These are phyloP conservation scores for Harpagifer antarcticus DNA, from an alignment of 2,797 vertebrate genomes.

Conservation along the genomic window DNA sequence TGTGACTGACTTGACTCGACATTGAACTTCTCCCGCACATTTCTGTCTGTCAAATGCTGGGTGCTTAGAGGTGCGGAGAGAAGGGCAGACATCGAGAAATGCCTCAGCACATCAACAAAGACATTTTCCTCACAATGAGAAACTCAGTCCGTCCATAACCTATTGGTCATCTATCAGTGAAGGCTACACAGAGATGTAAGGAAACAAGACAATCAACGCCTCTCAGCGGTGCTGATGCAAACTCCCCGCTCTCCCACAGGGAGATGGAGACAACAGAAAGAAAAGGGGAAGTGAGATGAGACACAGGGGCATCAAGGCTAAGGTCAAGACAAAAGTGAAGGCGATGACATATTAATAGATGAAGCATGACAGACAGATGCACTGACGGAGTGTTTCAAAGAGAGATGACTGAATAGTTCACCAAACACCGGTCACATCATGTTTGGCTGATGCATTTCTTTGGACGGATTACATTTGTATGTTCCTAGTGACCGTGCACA, in stretches of 20 bases:
- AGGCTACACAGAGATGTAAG: slow-evolving; percentile 23
- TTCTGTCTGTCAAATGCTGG: slow-evolving; percentile 23
- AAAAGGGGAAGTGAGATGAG: slow-evolving; percentile 44
- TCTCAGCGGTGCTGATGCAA: slow-evolving; percentile 16
- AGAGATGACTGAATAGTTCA: slow-evolving; percentile 28
- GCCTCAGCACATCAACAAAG: slow-evolving; percentile 30
- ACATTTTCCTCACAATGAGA: slow-evolving; percentile 17
- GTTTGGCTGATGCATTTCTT: slow-evolving; percentile 35
- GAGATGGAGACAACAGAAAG: slow-evolving; percentile 16
- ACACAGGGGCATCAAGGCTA: slow-evolving; percentile 28
- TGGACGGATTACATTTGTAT: too few relatives aligned
- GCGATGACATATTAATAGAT: slow-evolving; percentile 58
- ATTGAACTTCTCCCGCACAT: slow-evolving; percentile 16
- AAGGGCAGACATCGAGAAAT: too few relatives aligned
- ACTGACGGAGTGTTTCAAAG: slow-evolving; percentile 28
- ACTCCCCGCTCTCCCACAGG: slow-evolving; percentile 26
- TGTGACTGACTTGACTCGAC: slow-evolving; percentile 4
- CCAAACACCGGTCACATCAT: slow-evolving; percentile 37
- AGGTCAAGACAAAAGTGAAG: slow-evolving; percentile 55
- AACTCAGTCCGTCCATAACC: slow-evolving; percentile 40
- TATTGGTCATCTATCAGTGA: slow-evolving; percentile 49
- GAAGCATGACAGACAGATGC: slow-evolving; percentile 43
- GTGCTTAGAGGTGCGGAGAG: neutral
- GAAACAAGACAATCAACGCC: slow-evolving; percentile 8
- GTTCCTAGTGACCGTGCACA: too few relatives aligned